Evolutionary conservation across 2,113 vertebrate species (phyloP), one percentile per base, ranked within the genome.

Genomic region (Dendrocopos noguchii): DNA sequence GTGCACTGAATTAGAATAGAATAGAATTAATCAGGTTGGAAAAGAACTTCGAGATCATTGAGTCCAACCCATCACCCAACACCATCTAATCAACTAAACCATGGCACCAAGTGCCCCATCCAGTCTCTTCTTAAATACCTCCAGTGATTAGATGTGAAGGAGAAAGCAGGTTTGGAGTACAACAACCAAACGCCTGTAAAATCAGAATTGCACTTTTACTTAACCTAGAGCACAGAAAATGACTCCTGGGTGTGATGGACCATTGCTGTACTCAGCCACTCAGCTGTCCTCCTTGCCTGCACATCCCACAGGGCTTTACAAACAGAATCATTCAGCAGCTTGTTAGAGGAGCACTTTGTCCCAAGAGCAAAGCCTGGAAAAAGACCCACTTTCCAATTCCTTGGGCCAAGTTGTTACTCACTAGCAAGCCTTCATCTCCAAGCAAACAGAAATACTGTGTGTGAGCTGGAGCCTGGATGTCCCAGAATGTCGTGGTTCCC

Each of bases 401-500:
- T 74, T 47, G n/a, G 24, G 12, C 53, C 31, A 31, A 29, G 24
- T 42, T 56, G 47, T 24, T 27, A 29, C 27, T 83, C 5, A 1
- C 60, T 28, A 15, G 61, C 4, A 1, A 91, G 42, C 33, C 18
- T 61, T 79, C 29, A 46, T 6, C 36, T 80, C 66, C 4, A 3
- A 14, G 47, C 31, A 75, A 72, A 56, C 1, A 61, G 39, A 90
- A 84, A 70, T 52, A 33, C 53, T 46, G 8, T 50, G 33, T 10
- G 44, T n/a, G n/a, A 27, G 13, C 33, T 55, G 63, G 34, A 56
- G 4, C 3, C 18, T 4, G 8, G 44, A 15, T 11, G 29, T 71
- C 60, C 31, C 56, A 70, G 28, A 4, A 2, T 0, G 3, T 16
- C 0, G 0, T 2, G 1, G 20, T 12, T 83, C 68, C 67, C 34